A percentile compares a stretch with the other conserved stretches of the same genome.
Conservation (phyloP, 2,888 invertebrate species). For the Drosophila parthenogenetica region DNA sequence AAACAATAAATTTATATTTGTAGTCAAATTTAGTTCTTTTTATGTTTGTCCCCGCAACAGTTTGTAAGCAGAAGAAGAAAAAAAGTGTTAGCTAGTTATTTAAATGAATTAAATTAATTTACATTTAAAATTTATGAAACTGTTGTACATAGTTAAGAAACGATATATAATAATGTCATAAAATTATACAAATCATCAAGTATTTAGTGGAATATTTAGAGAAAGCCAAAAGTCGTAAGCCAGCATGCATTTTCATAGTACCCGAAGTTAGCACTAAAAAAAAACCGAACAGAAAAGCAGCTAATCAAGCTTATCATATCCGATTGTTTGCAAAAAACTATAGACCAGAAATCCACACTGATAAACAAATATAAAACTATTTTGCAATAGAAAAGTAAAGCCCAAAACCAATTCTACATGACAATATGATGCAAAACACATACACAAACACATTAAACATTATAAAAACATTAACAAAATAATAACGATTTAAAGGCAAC, state of each 20-base stretch:
- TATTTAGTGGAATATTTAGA: constrained; percentile 45
- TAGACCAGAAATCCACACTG: constrained; percentile 13
- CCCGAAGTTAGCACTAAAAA: constrained; percentile 31
- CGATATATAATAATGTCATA: constrained; percentile 41
- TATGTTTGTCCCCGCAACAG: constrained; percentile 46
- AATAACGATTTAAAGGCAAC: constrained; percentile 24
- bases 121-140: constrained; percentile 65
- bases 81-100: constrained; percentile 79
- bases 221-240: constrained; percentile 74
- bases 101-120: constrained; percentile 71
- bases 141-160: constrained; percentile 73
- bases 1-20: constrained; percentile 32
- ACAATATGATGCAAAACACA: constrained; percentile 64
- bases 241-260: constrained; percentile 76
- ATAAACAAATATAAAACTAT: constrained; percentile 40
- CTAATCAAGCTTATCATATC: constrained; percentile 28
- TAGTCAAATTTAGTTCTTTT: constrained; percentile 45
- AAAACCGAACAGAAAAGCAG: neutral
- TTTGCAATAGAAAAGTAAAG: constrained; percentile 63
- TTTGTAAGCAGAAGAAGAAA: constrained; percentile 45
- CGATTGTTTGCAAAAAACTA: constrained; percentile 54
- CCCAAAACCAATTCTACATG: constrained; percentile 59
- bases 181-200: constrained; percentile 46
- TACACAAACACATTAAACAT: constrained; percentile 43
- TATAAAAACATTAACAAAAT: constrained; percentile 14